A percentile compares a stretch with the other conserved stretches of the same genome.
phyloP scores from a whole-genome alignment of 2,113 vertebrate genomes.

The Bubo bubo region DNA sequence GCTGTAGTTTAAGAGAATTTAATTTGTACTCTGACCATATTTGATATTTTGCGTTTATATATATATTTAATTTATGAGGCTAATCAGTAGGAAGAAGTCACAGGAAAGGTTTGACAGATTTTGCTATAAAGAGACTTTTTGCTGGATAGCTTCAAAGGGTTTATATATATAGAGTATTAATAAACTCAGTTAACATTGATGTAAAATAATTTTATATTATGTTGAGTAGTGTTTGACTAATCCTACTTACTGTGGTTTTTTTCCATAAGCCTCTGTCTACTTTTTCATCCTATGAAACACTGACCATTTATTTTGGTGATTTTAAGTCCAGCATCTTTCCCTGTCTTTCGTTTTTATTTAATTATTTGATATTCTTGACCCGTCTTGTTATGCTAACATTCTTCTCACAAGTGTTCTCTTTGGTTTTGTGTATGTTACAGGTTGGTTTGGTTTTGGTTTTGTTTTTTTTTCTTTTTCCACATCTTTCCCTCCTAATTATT shows the following conservation, averaged over 20 bases:
- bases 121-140: neutral
- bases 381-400: neutral
- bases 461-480: accelerated
- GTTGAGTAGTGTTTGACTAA: neutral
- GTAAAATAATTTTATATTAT: neutral
- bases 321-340: neutral
- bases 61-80: neutral
- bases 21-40: neutral
- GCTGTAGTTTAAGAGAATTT: neutral
- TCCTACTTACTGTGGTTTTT: neutral
- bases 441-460: neutral
- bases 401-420: neutral
- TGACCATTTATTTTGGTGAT: neutral
- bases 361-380: neutral
- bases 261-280: neutral
- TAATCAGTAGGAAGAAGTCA: neutral
- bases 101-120: neutral
- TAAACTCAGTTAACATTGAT: neutral
- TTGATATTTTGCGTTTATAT: neutral
- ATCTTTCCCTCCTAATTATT: neutral
- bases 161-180: neutral
- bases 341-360: neutral
- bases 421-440: neutral
- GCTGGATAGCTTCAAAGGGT: neutral
- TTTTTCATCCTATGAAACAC: neutral